Percentiles rank a stretch among this genome's conserved stretches.
Evolutionary conservation across 2,113 vertebrate genomes (phyloP).

Genomic region (Tamias sibiricus): DNA sequence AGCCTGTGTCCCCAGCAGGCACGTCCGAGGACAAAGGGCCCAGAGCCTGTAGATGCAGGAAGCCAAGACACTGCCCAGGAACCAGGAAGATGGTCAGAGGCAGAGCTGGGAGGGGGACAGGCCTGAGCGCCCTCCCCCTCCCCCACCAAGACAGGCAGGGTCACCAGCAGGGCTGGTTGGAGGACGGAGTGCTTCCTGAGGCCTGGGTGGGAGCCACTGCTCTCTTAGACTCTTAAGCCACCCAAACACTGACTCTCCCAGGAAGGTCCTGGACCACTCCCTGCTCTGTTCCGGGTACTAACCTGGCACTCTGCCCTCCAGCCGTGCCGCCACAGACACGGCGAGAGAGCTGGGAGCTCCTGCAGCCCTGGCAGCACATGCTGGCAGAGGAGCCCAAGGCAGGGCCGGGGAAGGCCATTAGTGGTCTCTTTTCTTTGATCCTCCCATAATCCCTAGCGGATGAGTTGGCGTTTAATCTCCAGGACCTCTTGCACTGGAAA

Average conservation of each 20-base stretch:
- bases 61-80: not conserved
- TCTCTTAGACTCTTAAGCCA: not conserved
- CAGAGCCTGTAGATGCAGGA: not conserved
- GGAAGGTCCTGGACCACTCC: not conserved
- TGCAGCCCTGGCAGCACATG: too few species aligned
- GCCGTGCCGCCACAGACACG: fast-evolving
- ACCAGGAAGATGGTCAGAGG: not conserved
- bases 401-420: not conserved
- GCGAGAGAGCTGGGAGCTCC: not conserved
- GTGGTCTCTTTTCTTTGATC: not conserved
- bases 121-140: too few species aligned
- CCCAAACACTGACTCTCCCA: not conserved
- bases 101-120: not conserved
- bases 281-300: not conserved
- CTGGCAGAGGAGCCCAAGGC: not conserved
- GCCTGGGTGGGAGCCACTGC: not conserved
- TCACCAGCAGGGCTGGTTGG: not conserved
- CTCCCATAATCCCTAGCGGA: not conserved
- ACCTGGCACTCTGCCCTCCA: not conserved
- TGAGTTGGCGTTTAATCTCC: not conserved
- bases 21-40: not conserved
- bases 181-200: not conserved
- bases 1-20: not conserved
- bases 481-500: not conserved
- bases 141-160: not conserved